Percentiles rank a stretch among this genome's conserved stretches.
Evolutionary conservation across 2,113 vertebrate species (phyloP).

Genomic region (Pteropus alecto): DNA sequence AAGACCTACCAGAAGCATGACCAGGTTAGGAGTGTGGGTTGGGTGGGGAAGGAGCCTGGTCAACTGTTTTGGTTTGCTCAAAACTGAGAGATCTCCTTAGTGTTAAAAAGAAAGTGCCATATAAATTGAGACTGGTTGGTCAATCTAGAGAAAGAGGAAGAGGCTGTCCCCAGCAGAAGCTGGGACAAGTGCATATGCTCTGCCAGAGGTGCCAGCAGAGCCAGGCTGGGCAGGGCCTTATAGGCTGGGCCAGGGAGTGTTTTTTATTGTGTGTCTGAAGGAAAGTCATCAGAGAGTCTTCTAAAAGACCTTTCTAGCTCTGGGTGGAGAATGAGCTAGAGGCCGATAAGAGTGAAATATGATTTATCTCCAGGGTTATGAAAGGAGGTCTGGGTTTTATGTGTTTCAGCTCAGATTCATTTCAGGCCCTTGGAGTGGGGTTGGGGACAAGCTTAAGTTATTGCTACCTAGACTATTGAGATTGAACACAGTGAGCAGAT

Average conservation of each 20-base stretch:
- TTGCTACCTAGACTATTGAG: neutral
- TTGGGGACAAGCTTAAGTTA: neutral
- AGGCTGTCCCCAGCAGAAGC: neutral
- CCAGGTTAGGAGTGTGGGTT: neutral
- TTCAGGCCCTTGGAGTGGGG: neutral
- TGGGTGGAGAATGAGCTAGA: neutral
- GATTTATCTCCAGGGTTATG: neutral
- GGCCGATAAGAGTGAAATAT: neutral
- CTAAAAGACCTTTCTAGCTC: neutral
- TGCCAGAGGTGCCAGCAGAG: neutral
- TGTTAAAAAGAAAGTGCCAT: neutral
- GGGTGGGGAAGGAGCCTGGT: neutral
- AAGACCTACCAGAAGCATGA: neutral
- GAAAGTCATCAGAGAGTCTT: neutral
- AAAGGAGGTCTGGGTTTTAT: neutral
- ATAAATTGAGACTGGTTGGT: neutral
- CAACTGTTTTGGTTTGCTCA: neutral
- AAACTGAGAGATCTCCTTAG: neutral
- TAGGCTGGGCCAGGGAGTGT: neutral
- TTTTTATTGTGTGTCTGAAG: neutral
- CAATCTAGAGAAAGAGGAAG: neutral
- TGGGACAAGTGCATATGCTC: neutral
- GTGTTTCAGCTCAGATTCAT: neutral
- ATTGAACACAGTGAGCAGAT: neutral
- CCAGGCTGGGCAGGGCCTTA: neutral